phyloP scores from a whole-genome alignment of 1,140 invertebrate species.

The Melitaea cinxia region DNA sequence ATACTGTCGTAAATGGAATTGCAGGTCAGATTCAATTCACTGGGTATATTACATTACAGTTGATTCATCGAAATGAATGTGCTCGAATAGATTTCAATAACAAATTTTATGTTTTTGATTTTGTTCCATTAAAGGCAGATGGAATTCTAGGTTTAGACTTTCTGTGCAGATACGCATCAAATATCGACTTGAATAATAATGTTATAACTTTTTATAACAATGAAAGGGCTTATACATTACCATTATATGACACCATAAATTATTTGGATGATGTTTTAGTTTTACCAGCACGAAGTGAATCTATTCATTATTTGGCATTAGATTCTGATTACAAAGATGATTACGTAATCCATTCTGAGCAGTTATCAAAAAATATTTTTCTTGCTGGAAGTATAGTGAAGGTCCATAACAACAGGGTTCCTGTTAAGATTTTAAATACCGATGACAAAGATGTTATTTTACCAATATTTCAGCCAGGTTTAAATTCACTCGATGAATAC shows the following conservation, averaged over 20 bases:
- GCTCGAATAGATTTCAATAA: conserved; percentile 26
- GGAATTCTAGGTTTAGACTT: conserved; percentile 26
- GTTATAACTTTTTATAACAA: neutral
- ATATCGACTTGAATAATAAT: conserved; percentile 2
- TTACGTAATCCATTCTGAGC: neutral
- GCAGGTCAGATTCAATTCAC: conserved; percentile 39
- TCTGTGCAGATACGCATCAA: neutral
- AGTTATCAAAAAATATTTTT: conserved; percentile 5
- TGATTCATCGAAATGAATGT: neutral
- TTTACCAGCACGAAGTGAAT: conserved; percentile 7
- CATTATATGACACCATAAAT: neutral
- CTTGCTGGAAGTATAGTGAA: neutral
- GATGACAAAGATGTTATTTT: conserved; percentile 14
- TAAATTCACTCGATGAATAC: neutral
- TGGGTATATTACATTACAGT: conserved; percentile 30
- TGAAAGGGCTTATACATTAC: neutral
- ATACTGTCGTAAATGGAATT: conserved; percentile 35
- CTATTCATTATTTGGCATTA: conserved; percentile 8
- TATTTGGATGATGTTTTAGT: neutral
- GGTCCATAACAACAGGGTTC: conserved; percentile 16
- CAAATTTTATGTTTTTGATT: conserved; percentile 44
- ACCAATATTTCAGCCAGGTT: conserved; percentile 8
- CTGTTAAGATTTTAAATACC: conserved; percentile 23
- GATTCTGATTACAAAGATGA: neutral
- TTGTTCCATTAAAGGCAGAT: conserved; percentile 32